phyloP scores from a whole-genome alignment of 2,797 vertebrate species.

The Xiphorhynchus erythropygius region DNA sequence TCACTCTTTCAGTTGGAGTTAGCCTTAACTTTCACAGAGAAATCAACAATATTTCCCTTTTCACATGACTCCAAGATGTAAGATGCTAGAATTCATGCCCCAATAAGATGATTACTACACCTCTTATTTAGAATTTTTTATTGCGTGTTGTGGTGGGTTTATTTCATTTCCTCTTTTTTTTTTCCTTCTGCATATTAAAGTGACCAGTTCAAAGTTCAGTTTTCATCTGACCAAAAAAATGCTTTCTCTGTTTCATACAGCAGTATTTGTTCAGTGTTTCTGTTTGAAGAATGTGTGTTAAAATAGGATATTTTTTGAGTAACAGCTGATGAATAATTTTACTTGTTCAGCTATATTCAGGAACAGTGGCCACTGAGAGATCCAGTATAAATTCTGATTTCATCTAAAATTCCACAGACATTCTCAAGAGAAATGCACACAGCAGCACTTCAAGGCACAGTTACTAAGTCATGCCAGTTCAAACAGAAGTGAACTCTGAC shows the following conservation, averaged over 20 bases:
- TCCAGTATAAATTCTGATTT: conserved; percentile 28
- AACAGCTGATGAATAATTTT: conserved; percentile 1
- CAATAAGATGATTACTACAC: neutral
- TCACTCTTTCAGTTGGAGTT: neutral
- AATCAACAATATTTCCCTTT: neutral
- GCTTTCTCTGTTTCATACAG: neutral
- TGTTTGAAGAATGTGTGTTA: neutral
- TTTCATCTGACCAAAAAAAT: neutral
- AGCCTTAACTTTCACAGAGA: neutral
- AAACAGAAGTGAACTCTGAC: conserved; percentile 50
- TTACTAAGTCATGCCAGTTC: conserved; percentile 2
- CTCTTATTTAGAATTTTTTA: neutral
- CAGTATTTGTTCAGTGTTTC: neutral
- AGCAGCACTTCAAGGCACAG: conserved; percentile 4
- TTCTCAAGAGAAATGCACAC: conserved; percentile 12
- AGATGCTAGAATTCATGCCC: neutral
- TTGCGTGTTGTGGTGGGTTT: rapidly evolving
- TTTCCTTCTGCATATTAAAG: neutral
- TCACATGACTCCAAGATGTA: neutral
- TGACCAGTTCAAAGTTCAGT: neutral
- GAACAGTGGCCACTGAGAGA: neutral
- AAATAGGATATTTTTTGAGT: neutral
- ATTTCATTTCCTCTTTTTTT: no score
- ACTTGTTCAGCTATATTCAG: neutral
- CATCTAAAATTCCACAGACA: neutral